Evolutionary conservation across 2,113 vertebrate species (phyloP).

Genomic region (Lophochroa leadbeateri): DNA sequence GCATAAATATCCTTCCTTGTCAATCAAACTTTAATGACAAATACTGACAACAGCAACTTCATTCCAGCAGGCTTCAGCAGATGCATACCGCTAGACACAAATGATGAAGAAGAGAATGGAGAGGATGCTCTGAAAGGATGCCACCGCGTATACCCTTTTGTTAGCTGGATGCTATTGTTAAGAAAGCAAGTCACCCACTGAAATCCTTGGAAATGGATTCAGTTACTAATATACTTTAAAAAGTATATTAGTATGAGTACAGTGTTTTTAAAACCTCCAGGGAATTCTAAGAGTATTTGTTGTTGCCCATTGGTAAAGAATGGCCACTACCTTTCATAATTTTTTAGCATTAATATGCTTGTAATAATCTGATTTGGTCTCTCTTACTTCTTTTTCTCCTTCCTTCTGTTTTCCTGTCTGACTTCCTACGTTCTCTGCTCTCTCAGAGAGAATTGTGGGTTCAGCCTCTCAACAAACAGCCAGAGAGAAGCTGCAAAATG

Average conservation of each 20-base stretch:
- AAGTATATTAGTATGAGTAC: background rate
- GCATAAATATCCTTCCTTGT: background rate
- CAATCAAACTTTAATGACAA: background rate
- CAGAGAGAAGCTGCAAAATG: background rate
- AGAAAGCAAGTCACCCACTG: background rate
- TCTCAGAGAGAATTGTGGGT: background rate
- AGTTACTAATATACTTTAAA: background rate
- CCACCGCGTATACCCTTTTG: background rate
- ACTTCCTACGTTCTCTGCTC: background rate
- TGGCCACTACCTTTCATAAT: background rate
- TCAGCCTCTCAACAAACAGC: background rate
- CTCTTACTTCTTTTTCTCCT: background rate
- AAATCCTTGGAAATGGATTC: background rate
- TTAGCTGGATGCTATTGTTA: background rate
- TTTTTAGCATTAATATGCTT: background rate
- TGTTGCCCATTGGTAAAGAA: background rate
- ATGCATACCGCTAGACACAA: background rate
- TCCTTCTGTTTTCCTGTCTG: background rate
- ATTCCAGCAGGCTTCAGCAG: background rate
- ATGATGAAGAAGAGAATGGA: background rate
- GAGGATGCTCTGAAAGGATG: background rate
- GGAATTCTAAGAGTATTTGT: background rate
- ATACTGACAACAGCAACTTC: background rate
- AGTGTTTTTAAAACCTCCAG: background rate
- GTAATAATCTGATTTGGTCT: background rate